Evolutionary conservation across 2,888 invertebrate genomes (phyloP), one percentile per base, ranked within the genome.

Genomic region (Allacma fusca): DNA sequence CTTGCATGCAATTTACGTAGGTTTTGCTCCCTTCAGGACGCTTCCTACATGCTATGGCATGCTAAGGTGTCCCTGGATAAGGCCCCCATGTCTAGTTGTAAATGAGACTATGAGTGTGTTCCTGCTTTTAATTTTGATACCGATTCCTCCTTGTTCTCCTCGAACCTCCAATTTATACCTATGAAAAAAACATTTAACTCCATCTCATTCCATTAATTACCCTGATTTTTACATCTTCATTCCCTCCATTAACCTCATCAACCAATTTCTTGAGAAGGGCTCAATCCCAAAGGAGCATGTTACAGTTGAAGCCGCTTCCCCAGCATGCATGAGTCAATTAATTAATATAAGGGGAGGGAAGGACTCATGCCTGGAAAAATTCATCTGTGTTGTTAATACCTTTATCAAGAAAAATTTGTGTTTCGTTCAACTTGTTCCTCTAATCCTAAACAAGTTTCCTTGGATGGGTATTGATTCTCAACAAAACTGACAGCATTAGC

Each of bases 171-270:
- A n/a, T 9, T 50, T 50, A 50, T 4, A 50, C 16, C n/a, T n/a
- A n/a, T 50, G 50, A 4, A 50, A n/a, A n/a, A 7, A 34, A 34
- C 50, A 50, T 50, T 13, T 13, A 5, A 5, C 19, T 16, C 50
- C n/a, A 50, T 50, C 50, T 50, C n/a, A 50, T 12, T 50, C n/a
- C 50, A 50, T 57, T 71, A 71, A 71, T 50, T 71, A 71, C 57
- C 28, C 68, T 40, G 34, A 68, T 40, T 65, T 34, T 68, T 68
- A 68, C 68, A 68, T 40, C 68, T 68, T 68, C 68, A 68, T 68
- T 68, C 68, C 13, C 34, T 23, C 13, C 68, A 68, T 68, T 68
- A 21, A 68, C 28, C 16, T 40, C 40, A 40, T 50, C 19, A 50
- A 50, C 4, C 34, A 34, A 50, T 50, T 50, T 50, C 2, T 50